These are phyloP conservation scores for Thymelicus acteon DNA, from an alignment of 2,888 invertebrate genomes.

Conservation along the genomic window DNA sequence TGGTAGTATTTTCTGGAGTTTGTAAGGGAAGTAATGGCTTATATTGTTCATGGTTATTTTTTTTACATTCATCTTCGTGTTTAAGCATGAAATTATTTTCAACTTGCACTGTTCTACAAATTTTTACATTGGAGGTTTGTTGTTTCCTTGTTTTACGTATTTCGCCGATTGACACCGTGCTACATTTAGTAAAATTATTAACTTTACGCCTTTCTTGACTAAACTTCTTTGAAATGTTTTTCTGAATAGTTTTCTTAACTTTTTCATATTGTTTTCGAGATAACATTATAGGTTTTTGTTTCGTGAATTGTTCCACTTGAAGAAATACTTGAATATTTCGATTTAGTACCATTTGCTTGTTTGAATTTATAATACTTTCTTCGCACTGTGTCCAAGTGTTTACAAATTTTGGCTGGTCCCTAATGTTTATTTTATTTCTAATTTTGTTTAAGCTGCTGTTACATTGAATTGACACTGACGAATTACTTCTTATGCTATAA, in stretches of 20 bases:
- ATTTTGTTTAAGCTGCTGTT: background rate
- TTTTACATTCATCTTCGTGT: background rate
- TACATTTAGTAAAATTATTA: slow-evolving; percentile 33
- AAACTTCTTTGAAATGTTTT: slow-evolving; percentile 43
- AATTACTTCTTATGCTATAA: slow-evolving; percentile 1
- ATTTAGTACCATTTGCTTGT: slow-evolving; percentile 49
- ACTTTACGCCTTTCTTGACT: slow-evolving; percentile 41
- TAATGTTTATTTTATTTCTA: background rate
- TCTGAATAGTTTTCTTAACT: slow-evolving; percentile 64
- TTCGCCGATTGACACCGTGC: slow-evolving; percentile 54
- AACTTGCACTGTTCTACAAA: slow-evolving; percentile 13
- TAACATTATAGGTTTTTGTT: slow-evolving; percentile 62
- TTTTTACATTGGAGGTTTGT: slow-evolving; percentile 8
- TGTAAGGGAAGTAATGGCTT: slow-evolving; percentile 7
- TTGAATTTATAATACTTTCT: slow-evolving; percentile 1
- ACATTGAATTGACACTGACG: background rate
- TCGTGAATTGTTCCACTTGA: slow-evolving; percentile 59
- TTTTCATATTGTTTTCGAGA: slow-evolving; percentile 67
- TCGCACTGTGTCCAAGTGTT: slow-evolving; percentile 10
- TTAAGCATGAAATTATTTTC: background rate
- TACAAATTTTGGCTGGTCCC: slow-evolving; percentile 8
- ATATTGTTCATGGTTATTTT: slow-evolving; percentile 5
- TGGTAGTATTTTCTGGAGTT: background rate
- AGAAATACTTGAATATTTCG: slow-evolving; percentile 62
- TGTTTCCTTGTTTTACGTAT: slow-evolving; percentile 31